Percentiles rank a stretch among this genome's conserved stretches.
phyloP scores from a whole-genome alignment of 2,113 vertebrate genomes.

The Tor tambroides region DNA sequence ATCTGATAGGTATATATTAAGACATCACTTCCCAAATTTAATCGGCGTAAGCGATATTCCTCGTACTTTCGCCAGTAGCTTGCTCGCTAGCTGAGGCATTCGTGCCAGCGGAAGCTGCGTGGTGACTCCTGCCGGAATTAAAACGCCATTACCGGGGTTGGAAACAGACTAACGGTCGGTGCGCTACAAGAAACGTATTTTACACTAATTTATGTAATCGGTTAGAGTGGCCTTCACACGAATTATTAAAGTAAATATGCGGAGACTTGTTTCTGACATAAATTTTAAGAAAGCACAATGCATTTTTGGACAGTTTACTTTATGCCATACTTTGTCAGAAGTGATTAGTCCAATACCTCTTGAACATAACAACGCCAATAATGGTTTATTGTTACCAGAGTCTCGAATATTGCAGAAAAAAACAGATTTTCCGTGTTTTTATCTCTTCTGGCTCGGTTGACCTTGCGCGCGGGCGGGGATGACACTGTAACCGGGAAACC shows the following conservation, averaged over 20 bases:
- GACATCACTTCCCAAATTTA: not conserved
- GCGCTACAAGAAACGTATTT: not conserved
- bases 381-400: not conserved
- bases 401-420: not conserved
- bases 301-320: conserved; percentile 15
- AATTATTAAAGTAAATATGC: not conserved
- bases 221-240: not conserved
- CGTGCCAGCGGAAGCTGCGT: conserved; percentile 71
- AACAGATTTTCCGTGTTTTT: not conserved
- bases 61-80: conserved; percentile 31
- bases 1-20: not conserved
- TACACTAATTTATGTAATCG: not conserved
- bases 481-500: conserved; percentile 48
- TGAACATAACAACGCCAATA: not conserved
- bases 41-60: conserved; percentile 6
- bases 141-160: conserved; percentile 74
- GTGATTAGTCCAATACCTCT: not conserved
- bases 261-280: not conserved
- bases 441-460: conserved; percentile 36
- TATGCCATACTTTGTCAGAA: not conserved
- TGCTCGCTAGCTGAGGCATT: conserved; percentile 30
- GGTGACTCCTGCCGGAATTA: conserved; percentile 75
- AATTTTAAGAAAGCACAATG: not conserved
- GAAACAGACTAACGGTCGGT: conserved; percentile 49
- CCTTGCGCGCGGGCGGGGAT: conserved; percentile 57